Evolutionary conservation across 2,888 invertebrate species (phyloP), one percentile per base, ranked within the genome.

Genomic region (Danaus chrysippus): DNA sequence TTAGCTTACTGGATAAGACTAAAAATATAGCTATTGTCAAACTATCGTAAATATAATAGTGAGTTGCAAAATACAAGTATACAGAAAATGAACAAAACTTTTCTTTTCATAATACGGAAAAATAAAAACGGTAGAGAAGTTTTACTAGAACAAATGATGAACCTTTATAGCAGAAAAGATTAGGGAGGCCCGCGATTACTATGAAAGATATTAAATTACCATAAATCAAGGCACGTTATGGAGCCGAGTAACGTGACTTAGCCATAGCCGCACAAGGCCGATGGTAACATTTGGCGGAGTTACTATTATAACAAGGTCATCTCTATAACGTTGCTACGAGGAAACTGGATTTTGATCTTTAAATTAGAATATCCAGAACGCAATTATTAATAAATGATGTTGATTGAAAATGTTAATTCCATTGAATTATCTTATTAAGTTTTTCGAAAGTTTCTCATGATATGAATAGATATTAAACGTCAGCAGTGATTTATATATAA

Each of bases 261-360:
- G 72, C 79, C 84, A 86, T 87, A 79, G 77, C 72, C 74, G 75
- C 75, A 73, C 87, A 87, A 88, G 88, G 88, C 79, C 85, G 80
- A 70, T 76, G 76, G 77, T 74, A 83, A 82, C 81, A 83, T 87
- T 87, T 80, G 84, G 83, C 76, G 70, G 71, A 71, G 75, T 69
- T 34, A 34, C 23, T 46, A 46, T n/a, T 65, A 65, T 73, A 71
- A 78, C 87, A 87, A 87, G 87, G 87, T 78, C 83, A 74, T 59
- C 67, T 67, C 59, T 67, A 65, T 64, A 63, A 63, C 56, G 49
- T 56, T 56, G 42, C 60, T 63, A 63, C 62, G 59, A 66, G 61
- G 58, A 62, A 67, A 67, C 65, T 62, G 62, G 65, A 57, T 63
- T 67, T 61, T 62, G 65, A 58, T 53, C 58, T 62, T 65, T 54